Evolutionary conservation across 1,140 invertebrate species (phyloP), one percentile per base, ranked within the genome.

Genomic region (Neocloeon triangulifer): DNA sequence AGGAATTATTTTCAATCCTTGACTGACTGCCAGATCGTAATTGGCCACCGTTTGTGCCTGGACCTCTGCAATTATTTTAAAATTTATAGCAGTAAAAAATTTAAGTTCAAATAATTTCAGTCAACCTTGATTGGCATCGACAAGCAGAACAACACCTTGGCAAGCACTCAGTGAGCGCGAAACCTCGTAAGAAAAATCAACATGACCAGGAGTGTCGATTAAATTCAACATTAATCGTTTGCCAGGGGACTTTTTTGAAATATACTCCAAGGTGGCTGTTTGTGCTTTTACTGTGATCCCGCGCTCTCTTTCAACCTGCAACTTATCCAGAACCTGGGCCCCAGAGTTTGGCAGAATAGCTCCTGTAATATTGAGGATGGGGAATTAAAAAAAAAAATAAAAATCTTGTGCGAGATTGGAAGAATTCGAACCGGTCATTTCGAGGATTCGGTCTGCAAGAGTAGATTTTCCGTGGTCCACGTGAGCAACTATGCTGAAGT

Each of bases 211-310:
- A 13, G 92, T 98, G 53, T 98, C 94, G 39, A 97, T 95, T 3
- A 97, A 61, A 57, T 97, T 98, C 1, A 97, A 57, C n/a, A 96
- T 54, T n/a, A n/a, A n/a, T 59, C 91, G 92, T 22, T 62, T 48
- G 34, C 52, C 18, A 13, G 10, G 9, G 14, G 27, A 2, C 48
- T 53, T 12, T 40, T 19, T 25, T 36, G 10, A 47, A 39, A 62
- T 51, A 45, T 95, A 84, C 38, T 80, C 65, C 30, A 98, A 57
- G 1, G 88, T 88, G 10, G 76, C 89, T 13, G 88, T 91, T 46
- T 96, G 89, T 9, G 94, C 92, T 58, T 98, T 98, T 0, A 98
- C 91, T 13, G 94, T 98, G 13, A 98, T 98, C 4, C 94, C 92
- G 47, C 84, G 62, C 52, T 97, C 89, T 44, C 73, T 63, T 58